phyloP scores from a whole-genome alignment of 1,140 invertebrate species.

The Drosophila takahashii region DNA sequence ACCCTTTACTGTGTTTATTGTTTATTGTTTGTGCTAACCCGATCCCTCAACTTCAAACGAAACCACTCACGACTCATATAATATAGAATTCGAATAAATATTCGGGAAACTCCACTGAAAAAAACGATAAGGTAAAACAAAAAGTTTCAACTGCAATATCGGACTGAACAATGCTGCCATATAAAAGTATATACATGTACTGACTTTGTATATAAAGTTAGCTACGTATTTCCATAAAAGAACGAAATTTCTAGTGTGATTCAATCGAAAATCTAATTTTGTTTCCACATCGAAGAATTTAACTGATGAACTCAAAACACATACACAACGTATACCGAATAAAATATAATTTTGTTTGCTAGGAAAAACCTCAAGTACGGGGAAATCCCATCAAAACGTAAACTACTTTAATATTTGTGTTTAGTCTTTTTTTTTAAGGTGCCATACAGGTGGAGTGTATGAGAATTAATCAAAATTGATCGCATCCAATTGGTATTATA shows the following conservation, averaged over 20 bases:
- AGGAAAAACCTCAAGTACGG: constrained; percentile 11
- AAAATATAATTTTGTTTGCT: constrained; percentile 62
- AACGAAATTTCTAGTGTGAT: constrained; percentile 77
- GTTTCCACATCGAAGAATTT: constrained; percentile 69
- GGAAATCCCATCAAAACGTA: constrained; percentile 39
- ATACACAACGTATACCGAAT: constrained; percentile 55
- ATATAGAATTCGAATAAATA: constrained; percentile 36
- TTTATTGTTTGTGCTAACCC: constrained; percentile 42
- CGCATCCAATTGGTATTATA: constrained; percentile 30
- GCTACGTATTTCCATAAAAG: constrained; percentile 33
- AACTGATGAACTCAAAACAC: constrained; percentile 41
- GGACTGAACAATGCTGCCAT: constrained; percentile 80
- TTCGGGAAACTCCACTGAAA: constrained; percentile 24
- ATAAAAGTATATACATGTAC: constrained; percentile 42
- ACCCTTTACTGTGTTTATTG: constrained; percentile 3
- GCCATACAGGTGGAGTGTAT: constrained; percentile 39
- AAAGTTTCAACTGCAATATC: constrained; percentile 64
- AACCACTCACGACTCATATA: constrained; percentile 26
- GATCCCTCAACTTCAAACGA: constrained; percentile 53
- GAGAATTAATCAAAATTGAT: constrained; percentile 48
- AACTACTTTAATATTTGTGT: constrained; percentile 32
- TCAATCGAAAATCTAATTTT: constrained; percentile 78
- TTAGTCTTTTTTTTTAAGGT: constrained; percentile 20
- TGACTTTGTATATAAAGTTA: constrained; percentile 34
- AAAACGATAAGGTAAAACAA: constrained; percentile 4